These are phyloP conservation scores for Heliconius hortense DNA, from an alignment of 2,888 invertebrate species.

Conservation along the genomic window DNA sequence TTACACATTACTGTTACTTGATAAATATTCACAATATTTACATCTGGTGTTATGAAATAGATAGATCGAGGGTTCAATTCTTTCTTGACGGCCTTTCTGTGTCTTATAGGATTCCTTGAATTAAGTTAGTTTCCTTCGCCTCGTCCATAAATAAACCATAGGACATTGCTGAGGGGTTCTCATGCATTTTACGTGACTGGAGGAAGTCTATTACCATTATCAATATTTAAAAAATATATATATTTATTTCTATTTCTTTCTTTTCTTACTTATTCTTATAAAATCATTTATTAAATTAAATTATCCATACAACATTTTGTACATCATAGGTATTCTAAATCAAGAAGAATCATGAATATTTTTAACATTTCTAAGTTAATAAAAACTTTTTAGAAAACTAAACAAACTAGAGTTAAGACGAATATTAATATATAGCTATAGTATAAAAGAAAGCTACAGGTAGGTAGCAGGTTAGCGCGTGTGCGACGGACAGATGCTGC, in stretches of 20 bases:
- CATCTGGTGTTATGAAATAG: not conserved
- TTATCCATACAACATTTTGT: not conserved
- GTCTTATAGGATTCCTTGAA: not conserved
- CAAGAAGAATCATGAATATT: too few species aligned
- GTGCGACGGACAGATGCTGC: conserved; percentile 73
- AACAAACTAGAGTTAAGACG: conserved; percentile 23
- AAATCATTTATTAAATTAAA: too few species aligned
- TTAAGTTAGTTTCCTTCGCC: too few species aligned
- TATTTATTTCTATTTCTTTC: too few species aligned
- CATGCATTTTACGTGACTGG: too few species aligned
- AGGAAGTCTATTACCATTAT: too few species aligned
- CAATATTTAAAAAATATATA: too few species aligned
- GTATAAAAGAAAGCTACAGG: conserved; percentile 58
- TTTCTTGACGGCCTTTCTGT: not conserved
- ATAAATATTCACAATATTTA: not conserved
- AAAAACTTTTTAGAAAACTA: not conserved
- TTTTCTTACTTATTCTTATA: too few species aligned
- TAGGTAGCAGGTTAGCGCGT: conserved; percentile 54
- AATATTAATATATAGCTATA: conserved; percentile 11
- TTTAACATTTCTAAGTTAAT: not conserved
- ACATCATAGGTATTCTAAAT: too few species aligned
- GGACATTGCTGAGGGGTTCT: too few species aligned
- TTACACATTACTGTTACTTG: conserved; percentile 9
- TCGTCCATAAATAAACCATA: too few species aligned
- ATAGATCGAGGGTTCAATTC: not conserved